Evolutionary conservation across 2,797 vertebrate genomes (phyloP).

Genomic region (Hippocampus kuda): DNA sequence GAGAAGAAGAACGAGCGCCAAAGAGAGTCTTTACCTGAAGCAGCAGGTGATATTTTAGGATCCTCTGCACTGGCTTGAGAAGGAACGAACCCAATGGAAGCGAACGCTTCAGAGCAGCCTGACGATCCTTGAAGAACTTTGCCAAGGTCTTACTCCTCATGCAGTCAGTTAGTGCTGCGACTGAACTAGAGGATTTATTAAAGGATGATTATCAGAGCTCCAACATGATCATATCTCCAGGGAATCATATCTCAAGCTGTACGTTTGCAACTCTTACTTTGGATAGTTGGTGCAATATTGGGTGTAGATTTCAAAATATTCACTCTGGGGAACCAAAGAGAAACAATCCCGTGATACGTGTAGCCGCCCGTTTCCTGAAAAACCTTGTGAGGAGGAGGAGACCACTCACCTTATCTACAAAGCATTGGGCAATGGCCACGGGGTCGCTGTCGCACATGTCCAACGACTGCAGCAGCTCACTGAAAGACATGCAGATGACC

Average conservation of each 20-base stretch:
- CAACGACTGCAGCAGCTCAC: slow-evolving; percentile 84
- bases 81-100: slow-evolving; percentile 89
- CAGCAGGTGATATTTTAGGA: slow-evolving; percentile 94
- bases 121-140: slow-evolving; percentile 87
- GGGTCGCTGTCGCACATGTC: slow-evolving; percentile 86
- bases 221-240: neutral
- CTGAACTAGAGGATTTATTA: slow-evolving; percentile 68
- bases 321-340: slow-evolving; percentile 69
- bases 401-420: slow-evolving; percentile 81
- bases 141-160: slow-evolving; percentile 88
- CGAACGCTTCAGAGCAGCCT: slow-evolving; percentile 77
- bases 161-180: slow-evolving; percentile 83
- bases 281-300: slow-evolving; percentile 99
- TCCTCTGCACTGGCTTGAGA: slow-evolving; percentile 93
- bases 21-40: slow-evolving; percentile 74
- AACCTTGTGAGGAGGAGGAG: neutral
- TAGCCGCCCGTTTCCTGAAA: neutral
- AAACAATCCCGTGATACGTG: slow-evolving; percentile 3
- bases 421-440: slow-evolving; percentile 86
- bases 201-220: neutral
- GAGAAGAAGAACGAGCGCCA: neutral
- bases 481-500: slow-evolving; percentile 36
- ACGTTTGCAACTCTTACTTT: slow-evolving; percentile 72
- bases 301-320: slow-evolving; percentile 95
- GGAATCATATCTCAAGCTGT: neutral